Base-by-base conservation (phyloP, 1,140 invertebrate genomes). In the Ceratina australensis region DNA sequence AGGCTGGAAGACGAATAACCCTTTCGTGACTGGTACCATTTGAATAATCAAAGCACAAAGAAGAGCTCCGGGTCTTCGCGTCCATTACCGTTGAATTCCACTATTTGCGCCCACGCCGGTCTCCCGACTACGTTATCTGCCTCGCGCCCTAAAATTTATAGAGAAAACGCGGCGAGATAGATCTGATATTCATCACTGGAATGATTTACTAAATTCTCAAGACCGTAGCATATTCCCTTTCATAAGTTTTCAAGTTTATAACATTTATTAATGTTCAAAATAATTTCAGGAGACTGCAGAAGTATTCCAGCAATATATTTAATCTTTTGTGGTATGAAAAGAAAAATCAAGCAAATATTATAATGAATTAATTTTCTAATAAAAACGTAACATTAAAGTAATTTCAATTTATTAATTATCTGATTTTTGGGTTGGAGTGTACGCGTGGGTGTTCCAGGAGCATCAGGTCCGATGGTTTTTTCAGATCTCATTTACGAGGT, bases 181-280 rank as follows among this genome's bases (percentile, higher is more conserved):
- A 87, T 87, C 82, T 80, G 80, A 78, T 85, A 83, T 89, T 87
- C 86, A 89, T 78, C 73, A 82, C 77, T 49, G 26, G n/a, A 77
- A 86, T 85, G 78, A 82, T 79, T 81, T 88, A 90, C 73, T 57
- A 10, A 10, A 42, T 42, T 42, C 33, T 42, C 33, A 42, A 42
- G 33, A 42, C 10, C 7, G 8, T 10, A 42, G 33, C 33, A 42
- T 42, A 42, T 42, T 42, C 33, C 33, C 8, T 42, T 42, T 42
- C 33, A 42, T 42, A 42, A 42, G 33, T 42, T 42, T n/a, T 42
- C 33, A 42, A 42, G 5, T 10, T 42, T 42, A 8, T 42, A 42
- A 42, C 33, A 42, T 42, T 3, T 42, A 42, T 10, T 42, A 42
- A 42, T 42, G 33, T 42, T 42, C 0, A 42, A 42, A 42, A 42